Evolutionary conservation across 1,140 invertebrate genomes (phyloP).

Genomic region (Megathymus violae): DNA sequence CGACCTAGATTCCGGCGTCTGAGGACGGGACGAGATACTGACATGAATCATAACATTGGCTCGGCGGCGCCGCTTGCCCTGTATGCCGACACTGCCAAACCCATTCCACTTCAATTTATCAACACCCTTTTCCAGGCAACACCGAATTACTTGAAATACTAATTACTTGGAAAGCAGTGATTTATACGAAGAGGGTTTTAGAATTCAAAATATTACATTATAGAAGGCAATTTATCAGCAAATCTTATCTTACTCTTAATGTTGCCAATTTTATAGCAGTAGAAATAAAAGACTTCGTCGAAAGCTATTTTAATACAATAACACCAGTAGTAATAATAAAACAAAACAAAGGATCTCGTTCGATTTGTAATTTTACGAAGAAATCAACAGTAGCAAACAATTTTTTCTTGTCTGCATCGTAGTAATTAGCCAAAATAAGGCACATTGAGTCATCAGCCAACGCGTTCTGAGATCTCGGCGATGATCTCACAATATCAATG

Average conservation of each 20-base stretch:
- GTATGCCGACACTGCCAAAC: conserved; percentile 3
- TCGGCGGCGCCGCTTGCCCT: conserved; percentile 42
- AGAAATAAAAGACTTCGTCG: not conserved
- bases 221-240: not conserved
- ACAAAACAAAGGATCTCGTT: no score
- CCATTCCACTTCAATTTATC: conserved; percentile 1
- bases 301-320: no score
- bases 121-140: conserved; percentile 10
- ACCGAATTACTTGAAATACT: not conserved
- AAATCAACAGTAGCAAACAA: no score
- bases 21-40: conserved; percentile 54
- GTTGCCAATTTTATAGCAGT: not conserved
- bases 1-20: conserved; percentile 75
- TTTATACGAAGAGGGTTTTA: not conserved
- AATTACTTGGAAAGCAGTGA: not conserved
- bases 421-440: not conserved
- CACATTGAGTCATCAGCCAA: conserved; percentile 6
- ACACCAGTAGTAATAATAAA: no score
- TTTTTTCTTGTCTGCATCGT: no score
- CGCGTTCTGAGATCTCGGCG: conserved; percentile 18
- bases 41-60: conserved; percentile 68
- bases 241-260: not conserved
- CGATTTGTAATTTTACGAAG: no score
- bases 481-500: conserved; percentile 18
- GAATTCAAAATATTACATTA: not conserved